Conservation (phyloP, 2,113 vertebrate species). For the Gnathonemus echidnorhynchus region DNA sequence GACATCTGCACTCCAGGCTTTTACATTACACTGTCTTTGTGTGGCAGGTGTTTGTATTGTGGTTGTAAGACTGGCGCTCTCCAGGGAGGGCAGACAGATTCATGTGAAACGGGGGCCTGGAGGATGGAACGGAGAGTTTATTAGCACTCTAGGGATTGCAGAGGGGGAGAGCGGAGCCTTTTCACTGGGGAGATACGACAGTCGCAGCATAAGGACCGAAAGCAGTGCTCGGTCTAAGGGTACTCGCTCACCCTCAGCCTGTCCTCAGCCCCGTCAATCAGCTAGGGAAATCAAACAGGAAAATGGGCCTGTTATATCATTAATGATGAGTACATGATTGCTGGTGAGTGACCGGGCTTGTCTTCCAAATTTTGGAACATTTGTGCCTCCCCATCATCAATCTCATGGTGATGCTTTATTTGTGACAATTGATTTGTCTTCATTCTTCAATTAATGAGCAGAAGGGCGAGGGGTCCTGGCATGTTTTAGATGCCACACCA, state of each 20-base stretch:
- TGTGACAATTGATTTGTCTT: background rate
- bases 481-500: background rate
- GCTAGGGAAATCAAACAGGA: background rate
- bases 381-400: background rate
- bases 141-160: background rate
- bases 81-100: background rate
- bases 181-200: background rate
- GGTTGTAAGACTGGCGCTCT: background rate
- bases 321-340: background rate
- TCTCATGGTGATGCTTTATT: background rate
- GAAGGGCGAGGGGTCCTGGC: background rate
- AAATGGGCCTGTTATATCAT: background rate
- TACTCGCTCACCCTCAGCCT: background rate
- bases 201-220: background rate
- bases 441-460: background rate
- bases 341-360: background rate
- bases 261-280: background rate
- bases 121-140: background rate
- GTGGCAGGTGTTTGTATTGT: background rate
- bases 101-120: background rate
- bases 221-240: background rate
- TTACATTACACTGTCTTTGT: background rate
- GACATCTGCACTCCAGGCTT: background rate
- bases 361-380: background rate
- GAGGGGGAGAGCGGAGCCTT: background rate